Base-by-base conservation (phyloP, 2,113 vertebrate species). In the Paedocypris sp. region DNA sequence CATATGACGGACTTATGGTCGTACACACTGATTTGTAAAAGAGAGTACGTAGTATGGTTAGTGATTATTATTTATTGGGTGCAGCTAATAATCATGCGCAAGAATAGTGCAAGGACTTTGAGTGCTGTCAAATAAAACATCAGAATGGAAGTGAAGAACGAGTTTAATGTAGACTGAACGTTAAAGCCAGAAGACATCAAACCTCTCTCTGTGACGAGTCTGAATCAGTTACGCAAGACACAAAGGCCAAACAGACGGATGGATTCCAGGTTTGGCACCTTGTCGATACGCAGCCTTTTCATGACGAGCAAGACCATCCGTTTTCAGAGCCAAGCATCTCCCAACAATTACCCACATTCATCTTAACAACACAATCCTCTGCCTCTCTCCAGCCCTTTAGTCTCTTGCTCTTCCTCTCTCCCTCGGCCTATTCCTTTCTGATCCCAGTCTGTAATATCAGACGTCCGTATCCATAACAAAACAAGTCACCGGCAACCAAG, bases 181-280 rank as follows among this genome's bases (percentile, higher is more conserved):
- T 26, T 16, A 43, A 36, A 43, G 53, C n/a, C n/a, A n/a, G n/a
- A n/a, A n/a, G n/a, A n/a, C n/a, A 51, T 42, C 19, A 52, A 31
- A 32, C 39, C 26, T 31, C 53, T 43, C 11, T 43, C 15, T 50
- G n/a, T n/a, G n/a, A n/a, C n/a, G n/a, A n/a, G n/a, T n/a, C n/a
- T n/a, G n/a, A n/a, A n/a, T n/a, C n/a, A n/a, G n/a, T n/a, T n/a
- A n/a, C n/a, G n/a, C n/a, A n/a, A 60, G 13, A 38, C n/a, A 61
- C 54, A 54, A 46, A 61, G 39, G 57, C 39, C 57, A 54, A 33
- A 35, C 49, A 23, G 48, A 53, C 32, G 10, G 48, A 53, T 39
- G 39, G 5, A 38, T 58, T 41, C 39, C 18, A n/a, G 22, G 16
- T 39, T 23, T 53, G 64, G 58, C 57, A 46, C 23, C 39, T 60